Base-by-base conservation (phyloP, 2,113 vertebrate genomes). In the Noctilio leporinus region DNA sequence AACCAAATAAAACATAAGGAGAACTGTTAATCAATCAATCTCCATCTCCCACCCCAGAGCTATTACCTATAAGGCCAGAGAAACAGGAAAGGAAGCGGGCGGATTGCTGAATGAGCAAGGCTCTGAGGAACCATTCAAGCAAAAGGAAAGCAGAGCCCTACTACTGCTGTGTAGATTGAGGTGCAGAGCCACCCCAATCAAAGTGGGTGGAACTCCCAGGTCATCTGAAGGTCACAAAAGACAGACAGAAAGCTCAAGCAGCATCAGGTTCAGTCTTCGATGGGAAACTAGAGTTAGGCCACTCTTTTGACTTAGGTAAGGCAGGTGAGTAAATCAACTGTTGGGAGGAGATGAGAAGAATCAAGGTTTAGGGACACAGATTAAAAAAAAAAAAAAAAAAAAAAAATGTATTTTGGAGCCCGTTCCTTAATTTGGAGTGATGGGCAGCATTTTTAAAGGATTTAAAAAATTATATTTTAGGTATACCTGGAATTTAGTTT, bases 161-260 rank as follows among this genome's bases (percentile, higher is more conserved):
- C 43, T 59, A 89, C n/a, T 51, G 49, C n/a, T 45, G 26, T 86
- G 73, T 47, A 84, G 62, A 86, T 65, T 47, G 73, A 91, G 78
- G 28, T 24, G 5, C 3, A 0, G n/a, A 75, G 35, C 35, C 19
- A 24, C 40, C 38, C 22, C 82, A n/a, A 40, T 38, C 5, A 14
- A 85, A 87, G 87, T 28, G 70, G 64, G 45, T 28, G 69, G 75
- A 30, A 10, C 64, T 49, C 84, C 7, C 67, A 82, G 91, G 95
- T 95, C 92, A 96, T 64, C 57, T 45, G 89, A 69, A 87, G 92
- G 92, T 87, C 96, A 87, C 11, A 33, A 38, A 55, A 62, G 75
- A 55, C 40, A 51, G 19, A n/a, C n/a, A 43, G 77, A 47, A 82
- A 86, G 33, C 47, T 75, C 38, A 0, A 53, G 57, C 45, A 57